Evolutionary conservation across 2,888 invertebrate genomes (phyloP), one percentile per base, ranked within the genome.

Genomic region (Epirrhoe tristata): DNA sequence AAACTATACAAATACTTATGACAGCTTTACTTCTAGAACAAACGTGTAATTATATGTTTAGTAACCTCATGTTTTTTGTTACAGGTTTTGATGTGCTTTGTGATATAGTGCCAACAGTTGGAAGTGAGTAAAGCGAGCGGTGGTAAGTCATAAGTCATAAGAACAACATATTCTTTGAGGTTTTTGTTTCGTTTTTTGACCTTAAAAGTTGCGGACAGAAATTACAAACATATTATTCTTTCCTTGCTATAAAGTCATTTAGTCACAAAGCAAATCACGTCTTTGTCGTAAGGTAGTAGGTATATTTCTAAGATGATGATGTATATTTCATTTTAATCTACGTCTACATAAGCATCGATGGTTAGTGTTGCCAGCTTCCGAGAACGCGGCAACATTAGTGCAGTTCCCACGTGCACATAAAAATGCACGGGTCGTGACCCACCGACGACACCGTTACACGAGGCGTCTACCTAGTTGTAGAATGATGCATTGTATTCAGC

Each of bases 361-460:
- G 36, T 36, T 31, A 54, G 8, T 48, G 52, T 51, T 56, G 4
- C 16, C 16, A 4, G 48, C 60, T 74, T 67, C 74, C 64, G 4
- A 71, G 74, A 74, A 73, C 7, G 39, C 7, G 64, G 69, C 52
- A 62, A 72, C 70, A 70, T 72, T 67, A 70, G 62, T 51, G 55
- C 59, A 31, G 60, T 72, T 72, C 72, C 69, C 72, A 72, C 74
- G 68, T 69, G 66, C 57, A 54, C 69, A 68, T 74, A 72, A 74
- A 74, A 74, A 72, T 72, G 68, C 54, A 14, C 53, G 57, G 74
- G 71, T 71, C 74, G 64, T 72, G 74, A 68, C 74, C 59, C 64
- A 48, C 34, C 24, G 53, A 16, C 58, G 59, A 56, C 57, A 60
- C 62, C 62, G 62, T 56, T 70, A 65, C 57, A 48, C 52, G 53